phyloP scores from a whole-genome alignment of 2,888 invertebrate genomes.

The Lumbricus terrestris region DNA sequence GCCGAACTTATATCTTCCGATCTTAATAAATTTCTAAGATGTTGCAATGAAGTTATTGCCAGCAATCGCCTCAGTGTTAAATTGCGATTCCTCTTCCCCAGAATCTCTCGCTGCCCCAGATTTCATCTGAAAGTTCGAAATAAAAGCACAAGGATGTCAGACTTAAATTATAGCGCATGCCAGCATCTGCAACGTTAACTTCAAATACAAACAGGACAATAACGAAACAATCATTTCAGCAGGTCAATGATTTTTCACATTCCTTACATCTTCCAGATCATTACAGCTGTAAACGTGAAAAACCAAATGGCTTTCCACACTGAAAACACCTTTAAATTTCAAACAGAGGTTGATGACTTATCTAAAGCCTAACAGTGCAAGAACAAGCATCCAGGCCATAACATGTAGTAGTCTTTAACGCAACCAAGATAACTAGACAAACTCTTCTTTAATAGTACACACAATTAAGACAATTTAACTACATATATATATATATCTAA shows the following conservation, averaged over 20 bases:
- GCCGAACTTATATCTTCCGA: background rate
- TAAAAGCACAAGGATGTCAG: background rate
- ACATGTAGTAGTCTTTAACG: background rate
- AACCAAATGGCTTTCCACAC: background rate
- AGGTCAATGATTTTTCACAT: background rate
- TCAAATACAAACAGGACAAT: background rate
- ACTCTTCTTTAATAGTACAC: slow-evolving; percentile 4
- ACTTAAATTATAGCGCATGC: background rate
- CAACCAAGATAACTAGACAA: background rate
- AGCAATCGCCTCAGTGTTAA: background rate
- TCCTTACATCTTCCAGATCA: background rate
- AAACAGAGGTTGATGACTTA: background rate
- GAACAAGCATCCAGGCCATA: background rate
- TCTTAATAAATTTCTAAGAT: background rate
- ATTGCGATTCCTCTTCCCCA: background rate
- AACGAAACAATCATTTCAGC: background rate
- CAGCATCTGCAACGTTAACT: background rate
- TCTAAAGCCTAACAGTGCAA: background rate
- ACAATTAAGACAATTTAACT: background rate
- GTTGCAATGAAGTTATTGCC: background rate
- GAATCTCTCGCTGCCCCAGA: background rate
- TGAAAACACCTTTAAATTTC: background rate
- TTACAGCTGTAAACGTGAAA: background rate
- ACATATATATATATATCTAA: background rate
- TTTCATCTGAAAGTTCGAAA: background rate